phyloP scores from a whole-genome alignment of 2,113 vertebrate genomes.

The Syngnathus typhle region DNA sequence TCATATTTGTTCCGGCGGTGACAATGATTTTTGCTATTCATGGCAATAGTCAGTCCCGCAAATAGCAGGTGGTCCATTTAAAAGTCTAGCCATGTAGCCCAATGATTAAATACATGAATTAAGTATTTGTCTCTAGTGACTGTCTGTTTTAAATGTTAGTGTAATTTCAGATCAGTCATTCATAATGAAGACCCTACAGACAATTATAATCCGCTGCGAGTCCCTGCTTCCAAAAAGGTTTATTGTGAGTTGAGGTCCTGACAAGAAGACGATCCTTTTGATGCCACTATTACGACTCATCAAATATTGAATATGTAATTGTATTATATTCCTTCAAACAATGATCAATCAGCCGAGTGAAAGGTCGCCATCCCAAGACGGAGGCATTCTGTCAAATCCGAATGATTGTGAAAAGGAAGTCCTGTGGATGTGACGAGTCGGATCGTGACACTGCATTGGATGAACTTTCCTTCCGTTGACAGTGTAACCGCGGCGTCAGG shows the following conservation, averaged over 20 bases:
- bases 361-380: background rate
- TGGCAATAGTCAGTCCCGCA: background rate
- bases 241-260: background rate
- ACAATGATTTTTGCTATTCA: background rate
- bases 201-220: background rate
- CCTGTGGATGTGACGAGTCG: conserved; percentile 34
- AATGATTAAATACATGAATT: background rate
- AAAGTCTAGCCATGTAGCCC: background rate
- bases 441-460: conserved; percentile 35
- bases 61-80: background rate
- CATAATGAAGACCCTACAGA: background rate
- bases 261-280: background rate
- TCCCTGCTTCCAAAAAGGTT: background rate
- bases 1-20: background rate
- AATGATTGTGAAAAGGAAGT: conserved; percentile 29
- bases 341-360: background rate
- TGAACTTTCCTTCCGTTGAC: conserved; percentile 36
- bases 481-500: conserved; percentile 38
- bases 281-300: background rate
- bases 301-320: background rate
- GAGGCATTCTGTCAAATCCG: background rate
- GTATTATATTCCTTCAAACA: background rate
- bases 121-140: background rate
- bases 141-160: conserved; percentile 5
- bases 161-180: background rate